Conservation (phyloP, 2,888 invertebrate genomes). For the Dorcus hopei region DNA sequence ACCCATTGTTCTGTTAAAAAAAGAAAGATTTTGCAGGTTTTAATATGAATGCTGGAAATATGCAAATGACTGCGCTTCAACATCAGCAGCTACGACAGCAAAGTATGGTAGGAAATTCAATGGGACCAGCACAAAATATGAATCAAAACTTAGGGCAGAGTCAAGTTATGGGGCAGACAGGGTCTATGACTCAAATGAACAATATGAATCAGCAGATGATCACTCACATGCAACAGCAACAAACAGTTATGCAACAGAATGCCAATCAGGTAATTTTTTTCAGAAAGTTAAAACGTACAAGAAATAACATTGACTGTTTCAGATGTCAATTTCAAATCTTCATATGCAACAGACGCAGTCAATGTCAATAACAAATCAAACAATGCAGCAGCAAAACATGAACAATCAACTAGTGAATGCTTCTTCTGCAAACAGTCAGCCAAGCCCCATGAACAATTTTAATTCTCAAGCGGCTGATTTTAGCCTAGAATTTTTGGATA, state of each 20-base stretch:
- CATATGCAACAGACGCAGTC: slow-evolving; percentile 70
- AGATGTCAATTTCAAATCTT: slow-evolving; percentile 62
- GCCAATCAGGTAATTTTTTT: slow-evolving; percentile 45
- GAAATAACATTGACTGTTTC: slow-evolving; percentile 20
- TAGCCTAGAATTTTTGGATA: slow-evolving; percentile 82
- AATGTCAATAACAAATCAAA: slow-evolving; percentile 53
- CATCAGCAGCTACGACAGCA: slow-evolving; percentile 27
- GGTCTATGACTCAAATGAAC: slow-evolving; percentile 45
- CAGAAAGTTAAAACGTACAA: too few relatives aligned
- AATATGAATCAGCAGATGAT: slow-evolving; percentile 53
- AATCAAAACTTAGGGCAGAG: slow-evolving; percentile 32
- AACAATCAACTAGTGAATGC: slow-evolving; percentile 40
- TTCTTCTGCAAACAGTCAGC: slow-evolving; percentile 29
- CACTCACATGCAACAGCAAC: slow-evolving; percentile 53
- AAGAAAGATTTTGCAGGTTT: slow-evolving; percentile 14
- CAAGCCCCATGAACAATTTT: slow-evolving; percentile 50
- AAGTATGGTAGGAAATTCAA: slow-evolving; percentile 12
- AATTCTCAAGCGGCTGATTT: slow-evolving; percentile 63
- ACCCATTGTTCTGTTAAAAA: neutral
- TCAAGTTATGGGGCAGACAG: slow-evolving; percentile 38
- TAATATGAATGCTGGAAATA: slow-evolving; percentile 21
- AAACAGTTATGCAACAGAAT: slow-evolving; percentile 51
- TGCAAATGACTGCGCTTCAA: slow-evolving; percentile 45
- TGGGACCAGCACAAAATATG: slow-evolving; percentile 10
- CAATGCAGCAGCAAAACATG: slow-evolving; percentile 23